phyloP scores from a whole-genome alignment of 2,113 vertebrate species.

The Tyrannus savana region DNA sequence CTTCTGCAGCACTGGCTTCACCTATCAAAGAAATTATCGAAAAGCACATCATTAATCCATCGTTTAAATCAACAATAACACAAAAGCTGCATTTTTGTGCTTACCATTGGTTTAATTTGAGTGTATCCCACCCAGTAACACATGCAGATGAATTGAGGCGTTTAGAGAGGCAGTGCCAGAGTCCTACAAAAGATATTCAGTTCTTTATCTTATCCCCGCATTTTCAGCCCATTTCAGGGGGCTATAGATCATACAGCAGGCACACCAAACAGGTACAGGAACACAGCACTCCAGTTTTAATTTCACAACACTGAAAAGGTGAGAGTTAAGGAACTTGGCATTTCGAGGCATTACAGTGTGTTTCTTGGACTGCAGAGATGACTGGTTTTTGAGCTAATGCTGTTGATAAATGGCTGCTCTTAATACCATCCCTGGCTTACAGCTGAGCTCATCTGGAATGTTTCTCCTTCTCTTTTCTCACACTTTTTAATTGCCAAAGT shows the following conservation, averaged over 20 bases:
- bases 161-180: not conserved
- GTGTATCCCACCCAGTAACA: not conserved
- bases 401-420: not conserved
- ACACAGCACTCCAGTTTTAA: not conserved
- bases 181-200: not conserved
- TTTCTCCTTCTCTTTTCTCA: not conserved
- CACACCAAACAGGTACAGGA: not conserved
- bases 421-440: not conserved
- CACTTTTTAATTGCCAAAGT: not conserved
- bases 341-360: not conserved
- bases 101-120: not conserved
- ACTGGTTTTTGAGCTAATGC: constrained; percentile 2
- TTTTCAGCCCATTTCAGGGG: not conserved
- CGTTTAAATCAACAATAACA: not conserved
- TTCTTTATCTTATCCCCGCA: not conserved
- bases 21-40: not conserved
- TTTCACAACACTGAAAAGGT: not conserved
- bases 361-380: not conserved
- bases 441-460: constrained; percentile 2
- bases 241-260: not conserved
- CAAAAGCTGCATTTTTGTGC: not conserved
- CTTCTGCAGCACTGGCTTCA: rapidly evolving
- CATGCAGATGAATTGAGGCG: not conserved
- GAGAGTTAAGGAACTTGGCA: not conserved
- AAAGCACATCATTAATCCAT: not conserved